Base-by-base conservation (phyloP, 2,113 vertebrate genomes). In the Bettongia penicillata region DNA sequence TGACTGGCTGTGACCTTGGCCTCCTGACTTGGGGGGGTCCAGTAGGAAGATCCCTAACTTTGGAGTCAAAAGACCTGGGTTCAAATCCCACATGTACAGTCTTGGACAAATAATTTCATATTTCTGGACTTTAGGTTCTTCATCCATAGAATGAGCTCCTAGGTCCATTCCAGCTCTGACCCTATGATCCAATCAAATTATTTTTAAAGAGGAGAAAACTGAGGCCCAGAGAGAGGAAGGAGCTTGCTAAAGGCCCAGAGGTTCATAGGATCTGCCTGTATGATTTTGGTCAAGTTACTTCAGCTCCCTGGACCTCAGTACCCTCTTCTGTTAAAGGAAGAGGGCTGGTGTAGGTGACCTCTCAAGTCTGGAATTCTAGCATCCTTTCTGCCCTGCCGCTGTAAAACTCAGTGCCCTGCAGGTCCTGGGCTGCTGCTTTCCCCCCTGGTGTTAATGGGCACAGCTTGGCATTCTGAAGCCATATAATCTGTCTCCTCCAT, bases 391-490 rank as follows among this genome's bases (percentile, higher is more conserved):
- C 68, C 68, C 61, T 53, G 89, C 95, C 95, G 95, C 92, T 97
- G 95, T 57, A 92, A 3, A 52, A 14, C 24, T 94, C 53, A 92
- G 94, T 93, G 53, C 93, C 51, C 48, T 92, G 37, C 91, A 97
- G 95, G 93, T 91, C 97, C 95, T 53, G 89, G 95, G 94, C 92
- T 97, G 95, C 90, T 89, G 24, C 51, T 96, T 94, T 97, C 93
- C 52, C 51, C 94, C 53, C 68, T 91, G 92, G n/a, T 90, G 96
- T 93, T 49, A n/a, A 91, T 92, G 77, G 51, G 91, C 95, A 94
- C 53, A 51, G 91, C 90, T 52, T 91, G 84, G 95, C 92, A 94
- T 96, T 97, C 97, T 93, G 49, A 84, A 2, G 68, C n/a, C 68
- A 84, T 19, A 23, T 23, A 43, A 84, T 43, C n/a, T 43, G 19